These are phyloP conservation scores for Tachystola acroxantha DNA, from an alignment of 2,888 invertebrate species.

Conservation along the genomic window DNA sequence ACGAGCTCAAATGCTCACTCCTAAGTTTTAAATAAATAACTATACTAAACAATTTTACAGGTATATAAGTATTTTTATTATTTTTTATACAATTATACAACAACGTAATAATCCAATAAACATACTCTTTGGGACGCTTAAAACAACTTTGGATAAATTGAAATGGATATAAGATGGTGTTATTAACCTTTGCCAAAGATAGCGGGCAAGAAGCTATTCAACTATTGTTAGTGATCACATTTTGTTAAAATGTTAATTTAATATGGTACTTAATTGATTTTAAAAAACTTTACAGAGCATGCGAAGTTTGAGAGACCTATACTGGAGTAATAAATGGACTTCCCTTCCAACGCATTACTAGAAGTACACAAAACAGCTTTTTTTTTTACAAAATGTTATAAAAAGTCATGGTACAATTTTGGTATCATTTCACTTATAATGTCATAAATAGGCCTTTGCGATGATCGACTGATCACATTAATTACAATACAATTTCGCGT, in stretches of 20 bases:
- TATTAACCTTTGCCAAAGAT: constrained; percentile 5
- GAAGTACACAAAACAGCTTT: neutral
- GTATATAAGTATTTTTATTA: constrained; percentile 70
- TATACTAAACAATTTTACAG: constrained; percentile 72
- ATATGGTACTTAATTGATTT: constrained; percentile 5
- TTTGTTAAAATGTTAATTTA: constrained; percentile 10
- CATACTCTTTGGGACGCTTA: constrained; percentile 72
- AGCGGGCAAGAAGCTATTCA: constrained; percentile 6
- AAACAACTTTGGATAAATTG: constrained; percentile 69
- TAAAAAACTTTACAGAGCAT: constrained; percentile 2
- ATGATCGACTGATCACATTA: neutral
- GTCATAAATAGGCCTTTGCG: constrained; percentile 5
- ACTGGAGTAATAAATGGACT: neutral
- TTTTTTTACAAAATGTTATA: constrained; percentile 10
- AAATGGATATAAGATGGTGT: constrained; percentile 20
- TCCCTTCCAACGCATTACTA: neutral
- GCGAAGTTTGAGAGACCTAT: neutral
- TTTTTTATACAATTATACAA: constrained; percentile 75
- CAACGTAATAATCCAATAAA: constrained; percentile 60
- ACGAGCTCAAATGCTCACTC: constrained; percentile 51
- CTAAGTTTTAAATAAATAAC: constrained; percentile 68
- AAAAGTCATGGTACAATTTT: constrained; percentile 16
- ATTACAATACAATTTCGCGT: neutral
- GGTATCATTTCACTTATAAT: constrained; percentile 10
- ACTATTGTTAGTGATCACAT: constrained; percentile 10